Conservation (phyloP, 2,797 vertebrate genomes). For the Phoeniculus purpureus region DNA sequence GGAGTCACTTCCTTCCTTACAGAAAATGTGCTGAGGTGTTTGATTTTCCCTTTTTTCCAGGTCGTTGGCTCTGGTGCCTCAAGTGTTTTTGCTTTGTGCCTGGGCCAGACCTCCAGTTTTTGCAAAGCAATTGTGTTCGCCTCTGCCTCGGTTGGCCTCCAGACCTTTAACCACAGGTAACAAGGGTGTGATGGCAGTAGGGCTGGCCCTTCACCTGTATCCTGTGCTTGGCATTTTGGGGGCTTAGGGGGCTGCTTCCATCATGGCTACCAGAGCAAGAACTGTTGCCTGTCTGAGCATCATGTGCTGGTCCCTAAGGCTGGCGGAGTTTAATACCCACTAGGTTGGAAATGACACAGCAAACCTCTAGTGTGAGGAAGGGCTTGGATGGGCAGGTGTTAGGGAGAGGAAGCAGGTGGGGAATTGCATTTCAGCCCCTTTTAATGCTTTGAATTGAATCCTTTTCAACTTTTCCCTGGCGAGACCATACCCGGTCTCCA, state of each 20-base stretch:
- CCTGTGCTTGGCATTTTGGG: fast-evolving
- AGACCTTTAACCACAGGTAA: conserved; percentile 97
- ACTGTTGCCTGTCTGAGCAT: background rate
- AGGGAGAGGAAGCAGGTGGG: background rate
- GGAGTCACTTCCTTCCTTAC: background rate
- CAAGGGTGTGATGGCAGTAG: fast-evolving
- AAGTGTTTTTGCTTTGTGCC: conserved; percentile 89
- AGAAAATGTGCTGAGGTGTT: background rate
- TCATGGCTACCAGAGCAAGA: background rate
- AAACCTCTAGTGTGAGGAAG: background rate
- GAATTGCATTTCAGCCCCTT: background rate
- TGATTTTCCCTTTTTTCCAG: conserved; percentile 71
- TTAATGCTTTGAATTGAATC: background rate
- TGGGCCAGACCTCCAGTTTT: conserved; percentile 90
- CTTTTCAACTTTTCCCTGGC: too few species aligned
- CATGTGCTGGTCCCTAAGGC: fast-evolving
- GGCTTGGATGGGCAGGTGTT: background rate
- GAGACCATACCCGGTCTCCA: too few species aligned
- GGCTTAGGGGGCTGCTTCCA: fast-evolving
- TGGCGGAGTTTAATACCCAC: background rate
- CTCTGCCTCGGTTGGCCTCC: conserved; percentile 89
- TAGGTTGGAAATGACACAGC: background rate
- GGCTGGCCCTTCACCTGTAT: background rate
- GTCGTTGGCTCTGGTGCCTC: conserved; percentile 92
- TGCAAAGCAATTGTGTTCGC: conserved; percentile 88